Evolutionary conservation across 2,113 vertebrate species (phyloP).

Genomic region (Catagonus wagneri): DNA sequence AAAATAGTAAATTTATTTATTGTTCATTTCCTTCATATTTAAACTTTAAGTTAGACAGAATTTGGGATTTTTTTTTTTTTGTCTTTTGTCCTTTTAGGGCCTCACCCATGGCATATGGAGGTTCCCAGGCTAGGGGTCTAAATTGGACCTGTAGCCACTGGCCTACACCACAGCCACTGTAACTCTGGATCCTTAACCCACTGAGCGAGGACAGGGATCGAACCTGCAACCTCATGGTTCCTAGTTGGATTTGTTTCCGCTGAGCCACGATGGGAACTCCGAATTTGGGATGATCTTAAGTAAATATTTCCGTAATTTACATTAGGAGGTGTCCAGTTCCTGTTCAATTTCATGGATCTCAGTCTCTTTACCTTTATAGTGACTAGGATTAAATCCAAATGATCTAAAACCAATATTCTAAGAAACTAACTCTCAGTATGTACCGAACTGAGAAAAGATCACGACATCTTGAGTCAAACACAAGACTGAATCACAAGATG

Average conservation of each 20-base stretch:
- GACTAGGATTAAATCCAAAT: not conserved
- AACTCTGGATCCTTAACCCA: too few species aligned
- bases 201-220: too few species aligned
- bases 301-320: not conserved
- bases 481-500: not conserved
- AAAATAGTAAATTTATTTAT: not conserved
- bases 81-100: too few species aligned
- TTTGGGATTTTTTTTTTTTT: too few species aligned
- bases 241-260: too few species aligned
- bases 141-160: too few species aligned
- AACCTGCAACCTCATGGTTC: too few species aligned
- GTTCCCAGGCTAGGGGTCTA: too few species aligned
- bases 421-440: not conserved
- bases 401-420: constrained; percentile 9
- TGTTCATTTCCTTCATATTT: constrained; percentile 12
- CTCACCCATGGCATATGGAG: too few species aligned
- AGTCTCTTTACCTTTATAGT: not conserved
- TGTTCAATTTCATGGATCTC: not conserved
- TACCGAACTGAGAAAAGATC: not conserved
- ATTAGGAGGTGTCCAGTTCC: not conserved
- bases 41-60: constrained; percentile 45
- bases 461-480: not conserved
- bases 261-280: too few species aligned
- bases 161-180: too few species aligned
- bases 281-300: constrained; percentile 23